A percentile compares a stretch with the other conserved stretches of the same genome.
phyloP scores from a whole-genome alignment of 2,797 vertebrate genomes.

The Peromyscus aztecus region DNA sequence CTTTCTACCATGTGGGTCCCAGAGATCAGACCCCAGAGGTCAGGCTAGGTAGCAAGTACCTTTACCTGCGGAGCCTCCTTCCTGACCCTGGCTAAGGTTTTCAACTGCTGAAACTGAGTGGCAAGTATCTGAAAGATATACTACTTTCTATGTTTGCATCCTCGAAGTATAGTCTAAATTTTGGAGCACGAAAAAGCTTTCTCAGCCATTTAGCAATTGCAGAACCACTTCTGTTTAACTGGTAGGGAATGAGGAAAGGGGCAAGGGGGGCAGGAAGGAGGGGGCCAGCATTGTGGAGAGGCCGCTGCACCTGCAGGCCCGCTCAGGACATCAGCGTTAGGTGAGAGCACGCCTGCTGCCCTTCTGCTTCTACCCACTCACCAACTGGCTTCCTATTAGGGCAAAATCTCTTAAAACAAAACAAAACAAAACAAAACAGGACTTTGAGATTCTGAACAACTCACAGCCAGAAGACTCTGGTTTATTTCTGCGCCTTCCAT shows the following conservation, averaged over 20 bases:
- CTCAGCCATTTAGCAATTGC: conserved; percentile 12
- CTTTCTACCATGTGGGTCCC: not conserved
- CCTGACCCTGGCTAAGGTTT: not conserved
- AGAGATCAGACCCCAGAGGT: not conserved
- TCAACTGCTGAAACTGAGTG: not conserved
- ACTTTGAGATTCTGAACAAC: conserved; percentile 77
- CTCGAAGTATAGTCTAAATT: conserved; percentile 62
- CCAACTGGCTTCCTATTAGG: not conserved
- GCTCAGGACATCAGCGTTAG: not conserved
- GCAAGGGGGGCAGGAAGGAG: not conserved
- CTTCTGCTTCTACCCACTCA: not conserved
- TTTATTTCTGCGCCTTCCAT: conserved; percentile 97
- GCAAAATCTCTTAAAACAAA: conserved; percentile 23
- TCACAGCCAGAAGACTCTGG: conserved; percentile 96
- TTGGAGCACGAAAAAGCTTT: conserved; percentile 42
- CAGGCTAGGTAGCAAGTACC: not conserved
- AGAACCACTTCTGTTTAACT: conserved; percentile 45
- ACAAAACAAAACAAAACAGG: not conserved
- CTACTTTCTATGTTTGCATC: not conserved
- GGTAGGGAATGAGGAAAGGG: conserved; percentile 15
- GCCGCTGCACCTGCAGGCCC: not conserved
- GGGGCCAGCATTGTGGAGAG: not conserved
- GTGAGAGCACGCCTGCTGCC: not conserved
- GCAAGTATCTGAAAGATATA: conserved; percentile 21
- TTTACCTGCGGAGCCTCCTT: not conserved